Conservation (phyloP, 2,888 invertebrate species). For the Junonia oenone region DNA sequence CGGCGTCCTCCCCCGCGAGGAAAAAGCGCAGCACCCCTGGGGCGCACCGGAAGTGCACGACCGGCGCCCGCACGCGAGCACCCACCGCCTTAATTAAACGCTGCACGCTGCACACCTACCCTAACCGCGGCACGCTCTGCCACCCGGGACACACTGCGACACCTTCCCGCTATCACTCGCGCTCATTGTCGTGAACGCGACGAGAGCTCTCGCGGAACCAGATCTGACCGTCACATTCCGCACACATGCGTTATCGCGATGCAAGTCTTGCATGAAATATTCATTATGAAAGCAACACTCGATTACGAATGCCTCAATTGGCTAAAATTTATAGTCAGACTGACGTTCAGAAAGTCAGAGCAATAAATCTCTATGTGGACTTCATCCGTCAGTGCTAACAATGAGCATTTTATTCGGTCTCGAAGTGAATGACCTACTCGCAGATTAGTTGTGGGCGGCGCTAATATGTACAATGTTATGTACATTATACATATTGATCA, state of each 20-base stretch:
- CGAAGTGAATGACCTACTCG: constrained; percentile 43
- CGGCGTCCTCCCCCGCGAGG: constrained; percentile 55
- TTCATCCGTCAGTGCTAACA: constrained; percentile 33
- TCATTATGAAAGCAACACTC: constrained; percentile 13
- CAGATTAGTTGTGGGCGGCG: constrained; percentile 35
- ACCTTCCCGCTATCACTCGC: constrained; percentile 28
- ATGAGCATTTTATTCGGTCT: constrained; percentile 36
- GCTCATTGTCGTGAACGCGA: constrained; percentile 23
- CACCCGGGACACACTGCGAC: constrained; percentile 31
- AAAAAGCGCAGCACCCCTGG: constrained; percentile 72
- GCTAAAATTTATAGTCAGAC: constrained; percentile 13
- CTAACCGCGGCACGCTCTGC: constrained; percentile 38
- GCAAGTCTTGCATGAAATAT: constrained; percentile 15
- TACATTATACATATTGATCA: constrained; percentile 11
- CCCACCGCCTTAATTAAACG: constrained; percentile 75
- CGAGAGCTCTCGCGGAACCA: constrained; percentile 2
- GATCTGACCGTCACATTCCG: constrained; percentile 4
- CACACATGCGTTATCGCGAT: constrained; percentile 9
- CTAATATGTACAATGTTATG: constrained; percentile 28
- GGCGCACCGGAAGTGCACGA: constrained; percentile 73
- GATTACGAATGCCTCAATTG: constrained; percentile 20
- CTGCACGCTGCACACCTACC: constrained; percentile 65
- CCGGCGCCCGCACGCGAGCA: constrained; percentile 63
- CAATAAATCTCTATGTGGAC: constrained; percentile 29
- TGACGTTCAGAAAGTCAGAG: constrained; percentile 24